A percentile compares a stretch with the other conserved stretches of the same genome.
These are phyloP conservation scores for Trochalopteron elliotii DNA, from an alignment of 2,113 vertebrate genomes.

Conservation along the genomic window DNA sequence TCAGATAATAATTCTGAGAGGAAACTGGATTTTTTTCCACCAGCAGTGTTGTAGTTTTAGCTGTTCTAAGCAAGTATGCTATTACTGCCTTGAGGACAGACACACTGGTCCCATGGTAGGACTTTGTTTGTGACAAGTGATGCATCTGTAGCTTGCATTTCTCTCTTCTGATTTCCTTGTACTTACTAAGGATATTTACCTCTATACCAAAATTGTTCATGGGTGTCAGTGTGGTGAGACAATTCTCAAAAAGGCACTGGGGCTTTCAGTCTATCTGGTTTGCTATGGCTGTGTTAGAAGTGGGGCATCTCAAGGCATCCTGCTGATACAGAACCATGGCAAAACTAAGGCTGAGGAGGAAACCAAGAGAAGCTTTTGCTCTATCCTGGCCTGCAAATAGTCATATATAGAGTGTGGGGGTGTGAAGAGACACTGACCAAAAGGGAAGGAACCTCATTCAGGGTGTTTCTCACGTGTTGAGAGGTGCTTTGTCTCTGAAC, in stretches of 20 bases:
- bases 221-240: background rate
- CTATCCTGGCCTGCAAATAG: background rate
- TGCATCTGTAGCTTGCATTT: background rate
- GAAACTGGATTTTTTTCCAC: background rate
- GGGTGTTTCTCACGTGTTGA: accelerated
- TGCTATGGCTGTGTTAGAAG: background rate
- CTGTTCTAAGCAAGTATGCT: background rate
- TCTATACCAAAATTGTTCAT: background rate
- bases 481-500: background rate
- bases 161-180: background rate
- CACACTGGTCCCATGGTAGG: background rate
- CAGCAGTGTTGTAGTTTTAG: background rate
- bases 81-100: background rate
- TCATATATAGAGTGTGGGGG: too few species aligned
- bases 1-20: background rate
- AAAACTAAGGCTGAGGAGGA: background rate
- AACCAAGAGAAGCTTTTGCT: background rate
- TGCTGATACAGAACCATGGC: background rate
- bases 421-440: background rate
- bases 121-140: background rate
- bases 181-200: background rate
- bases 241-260: background rate
- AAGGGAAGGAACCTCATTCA: background rate
- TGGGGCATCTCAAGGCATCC: background rate
- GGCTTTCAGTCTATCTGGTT: background rate